Evolutionary conservation across 2,113 vertebrate genomes (phyloP), one percentile per base, ranked within the genome.

Genomic region (Lasiurus cinereus): DNA sequence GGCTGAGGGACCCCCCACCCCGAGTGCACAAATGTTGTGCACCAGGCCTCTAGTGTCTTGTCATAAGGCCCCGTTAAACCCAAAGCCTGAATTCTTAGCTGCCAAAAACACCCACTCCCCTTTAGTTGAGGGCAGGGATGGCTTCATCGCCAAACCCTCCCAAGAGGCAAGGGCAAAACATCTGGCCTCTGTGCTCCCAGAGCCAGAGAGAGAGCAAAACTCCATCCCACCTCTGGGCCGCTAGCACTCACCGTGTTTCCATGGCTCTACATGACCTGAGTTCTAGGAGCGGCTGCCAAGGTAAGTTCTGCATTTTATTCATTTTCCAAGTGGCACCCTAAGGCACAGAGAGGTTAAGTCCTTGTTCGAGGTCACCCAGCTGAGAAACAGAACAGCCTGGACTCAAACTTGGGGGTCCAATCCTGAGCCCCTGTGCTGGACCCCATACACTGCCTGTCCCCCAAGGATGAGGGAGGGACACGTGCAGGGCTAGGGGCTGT

Each of bases 231-330:
- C 13, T 33, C 27, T 9, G 22, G 56, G 5, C 14, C 2, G 62
- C 43, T 6, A 0, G 8, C 4, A 18, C 52, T 46, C 13, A 3
- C 3, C 9, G 0, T 0, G 69, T 9, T 39, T 9, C 16, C 16
- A 0, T 31, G 22, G 54, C 33, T 9, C 52, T 4, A 2, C 4
- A 5, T 1, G 33, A 48, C 29, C 36, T 6, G 3, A 7, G 7
- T 24, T 36, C 72, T 29, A 0, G 1, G 6, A 3, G 11, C 2
- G 11, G 62, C 50, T 14, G 33, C 19, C 9, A 33, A 46, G 67
- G 22, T 11, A 11, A 36, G 11, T 10, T 22, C 76, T n/a, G 56
- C 4, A 1, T 7, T 3, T 29, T 2, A 15, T 19, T 48, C 9
- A 0, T 39, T 52, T n/a, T 3, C 12, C 59, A 11, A 18, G 24